A percentile compares a stretch with the other conserved stretches of the same genome.
Conservation (phyloP, 1,140 invertebrate genomes). For the Halyomorpha halys region DNA sequence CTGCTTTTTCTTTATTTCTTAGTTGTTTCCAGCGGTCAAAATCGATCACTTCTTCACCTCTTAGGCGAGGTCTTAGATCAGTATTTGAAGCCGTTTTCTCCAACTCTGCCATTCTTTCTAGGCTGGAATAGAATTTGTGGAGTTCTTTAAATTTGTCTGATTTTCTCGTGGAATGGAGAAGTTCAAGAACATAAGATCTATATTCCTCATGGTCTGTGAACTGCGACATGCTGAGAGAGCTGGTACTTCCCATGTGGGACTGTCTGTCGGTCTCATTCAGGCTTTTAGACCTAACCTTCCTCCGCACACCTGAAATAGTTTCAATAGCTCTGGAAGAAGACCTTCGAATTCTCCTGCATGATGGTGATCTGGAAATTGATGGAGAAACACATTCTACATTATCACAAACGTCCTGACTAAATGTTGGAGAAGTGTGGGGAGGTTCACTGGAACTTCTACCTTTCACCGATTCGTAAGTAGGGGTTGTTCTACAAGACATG, state of each 20-base stretch:
- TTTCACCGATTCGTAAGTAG: conserved; percentile 34
- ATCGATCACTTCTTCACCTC: conserved; percentile 63
- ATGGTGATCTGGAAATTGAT: conserved; percentile 50
- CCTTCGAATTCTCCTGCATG: conserved; percentile 49
- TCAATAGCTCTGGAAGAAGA: conserved; percentile 34
- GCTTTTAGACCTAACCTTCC: conserved; percentile 48
- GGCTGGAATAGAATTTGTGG: conserved; percentile 71
- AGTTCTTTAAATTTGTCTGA: conserved; percentile 76
- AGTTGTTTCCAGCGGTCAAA: conserved; percentile 77
- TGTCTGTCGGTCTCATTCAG: conserved; percentile 36
- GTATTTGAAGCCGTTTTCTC: conserved; percentile 60
- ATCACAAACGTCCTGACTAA: conserved; percentile 22
- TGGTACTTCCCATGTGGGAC: conserved; percentile 36
- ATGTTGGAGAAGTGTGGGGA: conserved; percentile 31
- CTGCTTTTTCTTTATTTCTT: conserved; percentile 63
- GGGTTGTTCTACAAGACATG: conserved; percentile 30
- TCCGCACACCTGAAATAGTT: conserved; percentile 32
- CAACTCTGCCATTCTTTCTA: conserved; percentile 74
- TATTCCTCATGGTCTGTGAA: conserved; percentile 44
- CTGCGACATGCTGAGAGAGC: conserved; percentile 38
- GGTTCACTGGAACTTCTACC: conserved; percentile 42
- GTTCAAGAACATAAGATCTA: conserved; percentile 57
- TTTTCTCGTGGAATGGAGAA: conserved; percentile 57
- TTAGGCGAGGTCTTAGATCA: conserved; percentile 56
- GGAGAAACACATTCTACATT: conserved; percentile 34